Evolutionary conservation across 2,113 vertebrate species (phyloP).

Genomic region (Dinomys branickii): DNA sequence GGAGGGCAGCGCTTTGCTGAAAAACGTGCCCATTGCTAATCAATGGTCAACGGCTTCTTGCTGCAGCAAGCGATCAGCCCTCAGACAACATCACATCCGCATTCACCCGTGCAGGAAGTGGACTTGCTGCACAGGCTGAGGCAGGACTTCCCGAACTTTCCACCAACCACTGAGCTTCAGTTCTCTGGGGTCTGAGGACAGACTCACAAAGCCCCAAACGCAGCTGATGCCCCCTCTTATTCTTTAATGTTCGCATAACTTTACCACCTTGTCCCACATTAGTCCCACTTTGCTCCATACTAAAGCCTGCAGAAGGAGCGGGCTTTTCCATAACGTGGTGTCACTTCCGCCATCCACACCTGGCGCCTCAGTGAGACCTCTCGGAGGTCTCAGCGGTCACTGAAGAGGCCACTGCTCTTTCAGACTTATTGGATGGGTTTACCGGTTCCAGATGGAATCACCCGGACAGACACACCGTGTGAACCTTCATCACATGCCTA

Average conservation of each 20-base stretch:
- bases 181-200: neutral
- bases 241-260: neutral
- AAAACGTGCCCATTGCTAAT: constrained; percentile 73
- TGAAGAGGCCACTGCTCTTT: neutral
- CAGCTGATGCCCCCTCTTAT: neutral
- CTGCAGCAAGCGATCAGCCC: neutral
- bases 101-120: neutral
- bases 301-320: constrained; percentile 2
- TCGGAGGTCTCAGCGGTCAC: neutral
- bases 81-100: neutral
- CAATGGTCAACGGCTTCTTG: constrained; percentile 57
- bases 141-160: constrained; percentile 52
- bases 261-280: neutral
- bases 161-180: neutral
- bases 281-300: neutral
- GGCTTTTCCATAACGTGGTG: neutral
- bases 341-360: neutral
- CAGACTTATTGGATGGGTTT: neutral
- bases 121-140: neutral
- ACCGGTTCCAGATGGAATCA: neutral
- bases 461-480: neutral
- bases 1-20: constrained; percentile 57
- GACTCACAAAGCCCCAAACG: neutral
- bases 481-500: neutral
- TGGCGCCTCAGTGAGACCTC: neutral